Evolutionary conservation across 2,888 invertebrate genomes (phyloP).

Genomic region (Drosophila neutralis): DNA sequence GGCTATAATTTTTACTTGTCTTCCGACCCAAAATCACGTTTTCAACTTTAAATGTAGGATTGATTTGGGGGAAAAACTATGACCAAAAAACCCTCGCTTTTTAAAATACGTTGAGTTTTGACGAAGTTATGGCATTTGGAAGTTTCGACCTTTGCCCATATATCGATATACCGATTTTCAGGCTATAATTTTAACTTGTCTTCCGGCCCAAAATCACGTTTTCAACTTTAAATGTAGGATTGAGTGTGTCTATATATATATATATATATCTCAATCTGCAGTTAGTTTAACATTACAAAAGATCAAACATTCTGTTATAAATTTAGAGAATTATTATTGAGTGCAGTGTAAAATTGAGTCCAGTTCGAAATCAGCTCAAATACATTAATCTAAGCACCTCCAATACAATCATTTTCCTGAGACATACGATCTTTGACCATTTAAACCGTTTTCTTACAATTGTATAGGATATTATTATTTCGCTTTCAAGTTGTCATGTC

Average conservation of each 20-base stretch:
- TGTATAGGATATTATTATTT: neutral
- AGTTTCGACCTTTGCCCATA: too few relatives aligned
- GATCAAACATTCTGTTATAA: neutral
- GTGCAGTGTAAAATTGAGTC: neutral
- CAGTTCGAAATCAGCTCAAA: neutral
- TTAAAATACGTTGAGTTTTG: too few relatives aligned
- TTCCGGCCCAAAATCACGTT: too few relatives aligned
- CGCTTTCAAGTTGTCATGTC: neutral
- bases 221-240: too few relatives aligned
- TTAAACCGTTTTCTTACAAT: neutral
- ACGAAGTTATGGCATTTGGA: too few relatives aligned
- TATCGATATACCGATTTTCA: too few relatives aligned
- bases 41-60: too few relatives aligned
- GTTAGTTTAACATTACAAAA: neutral
- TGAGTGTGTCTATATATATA: neutral
- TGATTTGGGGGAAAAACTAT: too few relatives aligned
- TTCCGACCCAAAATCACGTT: too few relatives aligned
- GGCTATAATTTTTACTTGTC: too few relatives aligned
- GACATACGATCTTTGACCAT: neutral
- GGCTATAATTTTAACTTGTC: too few relatives aligned
- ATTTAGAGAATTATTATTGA: neutral
- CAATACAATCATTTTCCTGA: neutral
- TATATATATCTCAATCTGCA: neutral
- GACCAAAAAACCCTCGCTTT: too few relatives aligned
- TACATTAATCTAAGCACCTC: neutral